Base-by-base conservation (phyloP, 2,888 invertebrate genomes). In the Chaetoderma sp. region DNA sequence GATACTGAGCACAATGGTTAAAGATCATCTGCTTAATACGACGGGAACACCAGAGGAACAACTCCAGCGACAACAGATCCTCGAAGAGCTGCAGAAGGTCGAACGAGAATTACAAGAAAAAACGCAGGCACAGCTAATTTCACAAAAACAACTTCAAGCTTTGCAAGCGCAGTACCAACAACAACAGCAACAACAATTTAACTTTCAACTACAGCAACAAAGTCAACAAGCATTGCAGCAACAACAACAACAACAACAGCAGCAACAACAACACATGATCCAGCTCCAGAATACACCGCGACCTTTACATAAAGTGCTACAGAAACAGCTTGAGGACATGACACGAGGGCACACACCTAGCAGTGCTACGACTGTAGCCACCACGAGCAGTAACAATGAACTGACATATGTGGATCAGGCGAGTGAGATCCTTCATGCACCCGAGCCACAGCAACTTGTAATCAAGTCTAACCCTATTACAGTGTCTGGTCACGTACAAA, bases 11-110 rank as follows among this genome's bases (percentile, higher is more conserved):
- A 83, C 80, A 66, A 86, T 87, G 76, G 85, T 86, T 83, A 83
- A 84, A 67, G 86, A 85, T 33, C 80, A 82, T 54, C 72, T 78
- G 52, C 74, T 77, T 57, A 78, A 78, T 55, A 75, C 80, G 30
- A 74, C 75, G 16, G 66, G 67, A 39, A 84, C 83, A 45, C 78
- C 81, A 57, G 87, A 91, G 75, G 91, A 92, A 73, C 91, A 91
- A 77, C 87, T 90, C 60, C 90, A 91, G 79, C 91, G 92, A 83
- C 91, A 91, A 80, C 83, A 83, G 70, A 92, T 92, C 77, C 88
- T 92, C 33, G 92, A 92, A 78, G 92, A 92, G 83, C 85, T 91
- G 68, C 86, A 92, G 89, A 89, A 90, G 86, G 91, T 92, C 67
- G 92, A 92, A 83, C 88, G 91, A 71, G 91, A 92, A 77, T 84